Base-by-base conservation (phyloP, 2,888 invertebrate species). In the Oscheius onirici region DNA sequence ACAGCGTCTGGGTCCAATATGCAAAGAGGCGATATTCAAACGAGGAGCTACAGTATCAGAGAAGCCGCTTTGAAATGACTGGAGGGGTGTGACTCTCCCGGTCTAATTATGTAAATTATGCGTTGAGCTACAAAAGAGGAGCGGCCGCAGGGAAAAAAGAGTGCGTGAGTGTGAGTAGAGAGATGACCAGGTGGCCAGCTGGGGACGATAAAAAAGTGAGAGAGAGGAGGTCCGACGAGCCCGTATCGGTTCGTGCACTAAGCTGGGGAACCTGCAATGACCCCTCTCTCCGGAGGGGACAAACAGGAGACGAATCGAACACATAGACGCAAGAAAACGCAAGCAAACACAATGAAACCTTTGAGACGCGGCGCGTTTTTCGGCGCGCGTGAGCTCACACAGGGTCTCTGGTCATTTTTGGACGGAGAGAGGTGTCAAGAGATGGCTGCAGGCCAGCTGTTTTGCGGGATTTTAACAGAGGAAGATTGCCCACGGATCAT, bases 301-400 rank as follows among this genome's bases (percentile, higher is more conserved):
- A 63, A 63, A 63, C 63, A 63, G 63, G 34, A 34, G 34, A 34
- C 34, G 34, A 44, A 63, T 63, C 63, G 63, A 63, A 63, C 63
- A 63, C 63, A 63, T 63, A 46, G 63, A 46, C 63, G 63, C 17
- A 63, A 63, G 63, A 63, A 63, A 63, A 63, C 63, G 63, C 63
- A 63, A 63, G 63, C 63, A 63, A 63, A 63, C 63, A 63, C 63
- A 63, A 63, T 63, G 63, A 63, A 63, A 63, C 63, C 63, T 63
- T 63, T 63, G 49, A 63, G 63, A 63, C 63, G n/a, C 63, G 49
- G 46, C 63, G 63, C 63, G 63, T 63, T 63, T 63, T 63, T 63
- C 63, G 63, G 63, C 63, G 63, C 63, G 63, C 63, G 63, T 63
- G 63, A 63, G 63, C 49, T 26, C 63, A 28, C 49, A 46, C 20